A percentile compares a stretch with the other conserved stretches of the same genome.
Evolutionary conservation across 2,797 vertebrate species (phyloP).

Genomic region (Chrosomus eos): DNA sequence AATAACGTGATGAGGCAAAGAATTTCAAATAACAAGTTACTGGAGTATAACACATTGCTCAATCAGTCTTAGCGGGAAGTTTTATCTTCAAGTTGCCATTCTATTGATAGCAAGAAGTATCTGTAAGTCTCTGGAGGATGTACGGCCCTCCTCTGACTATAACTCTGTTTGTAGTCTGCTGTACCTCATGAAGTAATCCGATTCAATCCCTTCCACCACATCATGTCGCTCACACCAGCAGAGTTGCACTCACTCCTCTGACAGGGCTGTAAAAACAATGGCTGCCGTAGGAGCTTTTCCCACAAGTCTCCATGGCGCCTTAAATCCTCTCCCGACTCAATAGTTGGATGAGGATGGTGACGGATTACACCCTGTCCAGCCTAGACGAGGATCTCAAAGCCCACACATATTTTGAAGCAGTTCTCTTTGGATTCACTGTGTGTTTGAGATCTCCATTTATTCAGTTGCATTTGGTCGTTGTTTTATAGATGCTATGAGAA

Average conservation of each 20-base stretch:
- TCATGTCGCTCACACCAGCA: slow-evolving; percentile 1
- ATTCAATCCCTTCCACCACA: neutral
- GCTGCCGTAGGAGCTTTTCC: slow-evolving; percentile 17
- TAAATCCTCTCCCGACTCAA: slow-evolving; percentile 42
- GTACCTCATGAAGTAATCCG: neutral
- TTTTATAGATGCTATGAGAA: slow-evolving; percentile 30
- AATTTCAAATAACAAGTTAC: neutral
- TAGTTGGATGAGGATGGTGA: slow-evolving; percentile 36
- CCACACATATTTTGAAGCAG: slow-evolving; percentile 22
- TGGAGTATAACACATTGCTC: neutral
- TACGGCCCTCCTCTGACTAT: neutral
- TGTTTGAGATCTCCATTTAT: slow-evolving; percentile 40
- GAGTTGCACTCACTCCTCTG: slow-evolving; percentile 23
- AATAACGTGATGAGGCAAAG: neutral
- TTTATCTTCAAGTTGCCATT: neutral
- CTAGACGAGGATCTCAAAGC: slow-evolving; percentile 23
- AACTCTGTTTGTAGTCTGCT: neutral
- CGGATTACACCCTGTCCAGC: slow-evolving; percentile 36
- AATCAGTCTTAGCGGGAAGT: neutral
- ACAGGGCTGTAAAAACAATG: slow-evolving; percentile 26
- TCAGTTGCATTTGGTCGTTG: neutral
- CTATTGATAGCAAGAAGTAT: neutral
- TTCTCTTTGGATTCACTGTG: slow-evolving; percentile 18
- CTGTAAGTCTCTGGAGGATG: neutral
- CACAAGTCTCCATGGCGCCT: neutral